Base-by-base conservation (phyloP, 2,888 invertebrate species). In the Stenolophus ochropezus region DNA sequence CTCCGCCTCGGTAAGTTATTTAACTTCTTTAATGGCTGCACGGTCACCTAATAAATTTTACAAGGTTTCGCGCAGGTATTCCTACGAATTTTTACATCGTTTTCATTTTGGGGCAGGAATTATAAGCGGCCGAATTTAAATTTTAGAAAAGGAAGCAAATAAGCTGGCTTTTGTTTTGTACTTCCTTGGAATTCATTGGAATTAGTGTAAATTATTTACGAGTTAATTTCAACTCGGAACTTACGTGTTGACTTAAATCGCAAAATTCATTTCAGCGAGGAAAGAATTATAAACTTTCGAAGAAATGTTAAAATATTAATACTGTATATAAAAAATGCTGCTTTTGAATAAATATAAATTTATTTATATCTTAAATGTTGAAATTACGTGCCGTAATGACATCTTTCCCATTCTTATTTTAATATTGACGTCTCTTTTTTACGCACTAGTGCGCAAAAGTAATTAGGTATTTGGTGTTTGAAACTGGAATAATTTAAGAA, bases 1-100 rank as follows among this genome's bases (percentile, higher is more conserved):
- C 49, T 14, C 21, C 27, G 16, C 25, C 11, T n/a, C 18, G 25
- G 25, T 25, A 75, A 75, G 27, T 75, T 25, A 75, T 53, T 74
- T 53, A 75, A 75, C 74, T 75, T 75, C 53, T 75, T 75, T 75
- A 75, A 75, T 75, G 16, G 74, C 53, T 75, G 53, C 74, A 75
- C 74, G 25, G 74, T 49, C 53, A 53, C 74, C 74, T 75, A 75
- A 75, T 75, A 75, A 75, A 75, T 75, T 75, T 75, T 25, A 49
- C 74, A 51, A 14, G 74, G 51, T 16, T 14, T 21, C 21, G 21
- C 5, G 11, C 21, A 75, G 74, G 74, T 75, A 74, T 51, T 74
- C 8, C 51, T 14, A 25, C 53, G 23, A 42, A 42, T 69, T 69
- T 42, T 47, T 69, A 42, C 69, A 69, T 20, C 42, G 69, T 47